Evolutionary conservation across 2,888 invertebrate genomes (phyloP).

Genomic region (Agrotis exclamationis): DNA sequence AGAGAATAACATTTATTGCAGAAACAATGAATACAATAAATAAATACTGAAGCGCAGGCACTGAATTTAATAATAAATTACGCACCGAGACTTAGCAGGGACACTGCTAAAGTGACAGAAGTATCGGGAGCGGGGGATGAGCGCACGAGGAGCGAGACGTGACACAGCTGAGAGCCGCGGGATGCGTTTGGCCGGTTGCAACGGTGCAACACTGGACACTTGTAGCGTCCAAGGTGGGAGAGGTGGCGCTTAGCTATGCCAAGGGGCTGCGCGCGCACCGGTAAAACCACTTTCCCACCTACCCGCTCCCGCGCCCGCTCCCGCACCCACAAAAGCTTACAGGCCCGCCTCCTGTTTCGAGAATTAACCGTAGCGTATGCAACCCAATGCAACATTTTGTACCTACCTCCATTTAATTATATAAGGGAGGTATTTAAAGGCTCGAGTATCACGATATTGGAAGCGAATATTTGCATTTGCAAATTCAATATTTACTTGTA

Average conservation of each 20-base stretch:
- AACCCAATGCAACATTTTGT: not conserved
- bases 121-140: not conserved
- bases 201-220: constrained; percentile 49
- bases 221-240: constrained; percentile 34
- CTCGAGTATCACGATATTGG: not conserved
- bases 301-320: constrained; percentile 45
- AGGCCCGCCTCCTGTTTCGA: constrained; percentile 30
- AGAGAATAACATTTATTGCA: not conserved
- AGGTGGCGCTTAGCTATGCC: constrained; percentile 30
- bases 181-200: constrained; percentile 38
- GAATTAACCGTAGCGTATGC: constrained; percentile 20
- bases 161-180: not conserved
- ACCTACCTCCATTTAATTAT: not conserved
- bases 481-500: not conserved
- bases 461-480: not conserved
- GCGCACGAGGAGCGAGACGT: constrained; percentile 5
- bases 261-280: constrained; percentile 60
- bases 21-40: constrained; percentile 13
- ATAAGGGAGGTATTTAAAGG: not conserved
- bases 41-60: not conserved
- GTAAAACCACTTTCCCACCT: not conserved
- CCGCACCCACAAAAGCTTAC: constrained; percentile 1
- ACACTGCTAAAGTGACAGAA: constrained; percentile 8
- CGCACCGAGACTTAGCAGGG: constrained; percentile 4
- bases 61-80: constrained; percentile 1